A percentile compares a stretch with the other conserved stretches of the same genome.
Evolutionary conservation across 2,113 vertebrate genomes (phyloP).

Genomic region (Gopherus flavomarginatus): DNA sequence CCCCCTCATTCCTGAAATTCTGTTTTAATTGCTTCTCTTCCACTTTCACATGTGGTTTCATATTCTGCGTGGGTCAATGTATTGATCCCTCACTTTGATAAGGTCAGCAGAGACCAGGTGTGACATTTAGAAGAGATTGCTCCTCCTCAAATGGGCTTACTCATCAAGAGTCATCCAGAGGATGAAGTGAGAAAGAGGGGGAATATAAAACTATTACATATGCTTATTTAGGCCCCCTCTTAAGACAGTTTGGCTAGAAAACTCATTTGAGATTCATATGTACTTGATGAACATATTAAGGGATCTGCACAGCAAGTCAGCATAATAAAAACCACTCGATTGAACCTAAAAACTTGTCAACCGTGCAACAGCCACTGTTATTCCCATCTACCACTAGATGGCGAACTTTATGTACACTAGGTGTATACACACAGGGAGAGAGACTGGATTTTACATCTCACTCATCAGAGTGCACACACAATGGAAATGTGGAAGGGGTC

Average conservation of each 20-base stretch:
- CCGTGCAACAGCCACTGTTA: background rate
- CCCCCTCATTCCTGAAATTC: slow-evolving; percentile 54
- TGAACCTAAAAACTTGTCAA: fast-evolving
- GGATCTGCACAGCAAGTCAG: background rate
- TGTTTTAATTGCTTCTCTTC: slow-evolving; percentile 73
- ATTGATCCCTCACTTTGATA: slow-evolving; percentile 83
- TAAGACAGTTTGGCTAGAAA: background rate
- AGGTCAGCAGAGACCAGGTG: slow-evolving; percentile 81
- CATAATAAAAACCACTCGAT: fast-evolving
- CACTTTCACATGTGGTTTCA: slow-evolving; percentile 72
- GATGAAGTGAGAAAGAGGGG: slow-evolving; percentile 23
- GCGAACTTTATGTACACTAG: background rate
- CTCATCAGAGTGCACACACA: background rate
- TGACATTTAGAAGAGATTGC: slow-evolving; percentile 76
- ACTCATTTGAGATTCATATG: background rate
- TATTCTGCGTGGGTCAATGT: slow-evolving; percentile 59
- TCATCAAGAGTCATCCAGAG: slow-evolving; percentile 63
- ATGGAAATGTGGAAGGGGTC: background rate
- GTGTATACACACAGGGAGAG: background rate
- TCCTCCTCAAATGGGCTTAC: slow-evolving; percentile 68
- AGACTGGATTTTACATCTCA: background rate
- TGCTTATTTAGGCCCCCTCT: slow-evolving; percentile 27
- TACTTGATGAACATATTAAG: fast-evolving
- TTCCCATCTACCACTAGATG: background rate
- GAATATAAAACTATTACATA: background rate